Evolutionary conservation across 2,888 invertebrate species (phyloP).

Genomic region (Protula sp.): DNA sequence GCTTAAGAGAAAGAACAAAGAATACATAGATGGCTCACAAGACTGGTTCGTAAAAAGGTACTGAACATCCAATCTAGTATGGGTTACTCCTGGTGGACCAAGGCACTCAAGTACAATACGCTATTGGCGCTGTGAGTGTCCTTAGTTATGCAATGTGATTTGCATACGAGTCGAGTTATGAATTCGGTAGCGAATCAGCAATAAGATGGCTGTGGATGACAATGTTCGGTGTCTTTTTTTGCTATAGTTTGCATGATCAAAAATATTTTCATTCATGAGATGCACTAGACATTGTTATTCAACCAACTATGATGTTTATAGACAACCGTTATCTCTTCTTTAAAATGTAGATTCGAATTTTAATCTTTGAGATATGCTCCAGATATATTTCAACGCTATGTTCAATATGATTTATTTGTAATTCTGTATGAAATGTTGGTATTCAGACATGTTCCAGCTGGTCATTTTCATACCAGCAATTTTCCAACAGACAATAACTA

Average conservation of each 20-base stretch:
- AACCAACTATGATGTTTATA: constrained; percentile 2
- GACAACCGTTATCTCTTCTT: background rate
- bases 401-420: too few species aligned
- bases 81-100: constrained; percentile 4
- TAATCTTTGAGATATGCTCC: too few species aligned
- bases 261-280: constrained; percentile 1
- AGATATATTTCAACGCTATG: too few species aligned
- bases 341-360: background rate
- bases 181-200: constrained; percentile 8
- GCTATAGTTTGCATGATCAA: constrained; percentile 4
- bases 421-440: too few species aligned
- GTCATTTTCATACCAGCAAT: too few species aligned
- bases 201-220: constrained; percentile 19
- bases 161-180: constrained; percentile 31
- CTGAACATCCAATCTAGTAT: constrained; percentile 1
- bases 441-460: too few species aligned
- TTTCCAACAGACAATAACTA: too few species aligned
- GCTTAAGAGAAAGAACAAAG: too few species aligned
- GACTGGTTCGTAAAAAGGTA: too few species aligned
- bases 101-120: constrained; percentile 1
- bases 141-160: constrained; percentile 35
- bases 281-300: background rate
- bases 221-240: constrained; percentile 5
- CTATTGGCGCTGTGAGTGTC: background rate
- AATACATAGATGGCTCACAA: too few species aligned